Evolutionary conservation across 1,140 invertebrate genomes (phyloP), one percentile per base, ranked within the genome.

Genomic region (Vanessa tameamea): DNA sequence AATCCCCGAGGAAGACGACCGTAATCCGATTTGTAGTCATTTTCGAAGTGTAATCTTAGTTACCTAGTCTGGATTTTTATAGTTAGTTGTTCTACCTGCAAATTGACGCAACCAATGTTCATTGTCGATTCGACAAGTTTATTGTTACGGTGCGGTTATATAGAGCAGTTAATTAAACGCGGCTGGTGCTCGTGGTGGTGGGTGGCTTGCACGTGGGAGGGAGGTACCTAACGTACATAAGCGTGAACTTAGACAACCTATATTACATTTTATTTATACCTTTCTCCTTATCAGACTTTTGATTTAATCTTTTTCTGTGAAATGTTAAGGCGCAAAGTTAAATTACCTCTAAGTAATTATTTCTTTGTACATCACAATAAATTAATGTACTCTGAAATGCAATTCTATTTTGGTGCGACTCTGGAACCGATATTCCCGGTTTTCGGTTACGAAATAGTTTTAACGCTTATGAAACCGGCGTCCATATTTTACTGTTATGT

Each of bases 181-280:
- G 51, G n/a, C 63, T 48, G 55, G 11, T 37, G 57, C 57, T 13
- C 16, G 63, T 12, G 43, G 47, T 15, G 43, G 69, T 51, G 69
- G 69, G 63, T 66, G 70, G 70, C 64, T 72, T 72, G 70, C 70
- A 72, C 70, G 70, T 65, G 70, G 23, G 63, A 43, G 70, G 70
- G 64, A 47, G 63, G 63, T 63, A 26, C 43, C 50, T 55, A n/a
- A 23, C 31, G 53, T 53, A 20, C 57, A 16, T 11, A 43, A 9
- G 57, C 57, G 23, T 59, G n/a, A 37, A n/a, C 13, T n/a, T 37
- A 61, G 12, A 61, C 8, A 8, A 26, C 23, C 8, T 26, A 61
- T 37, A 31, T 37, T 31, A 26, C 57, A 61, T 26, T 57, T 57
- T 23, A 57, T 57, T 43, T 43, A 43, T 43, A 43, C 37, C 3